Conservation (phyloP, 2,888 invertebrate genomes). For the Diaprepes abbreviatus region DNA sequence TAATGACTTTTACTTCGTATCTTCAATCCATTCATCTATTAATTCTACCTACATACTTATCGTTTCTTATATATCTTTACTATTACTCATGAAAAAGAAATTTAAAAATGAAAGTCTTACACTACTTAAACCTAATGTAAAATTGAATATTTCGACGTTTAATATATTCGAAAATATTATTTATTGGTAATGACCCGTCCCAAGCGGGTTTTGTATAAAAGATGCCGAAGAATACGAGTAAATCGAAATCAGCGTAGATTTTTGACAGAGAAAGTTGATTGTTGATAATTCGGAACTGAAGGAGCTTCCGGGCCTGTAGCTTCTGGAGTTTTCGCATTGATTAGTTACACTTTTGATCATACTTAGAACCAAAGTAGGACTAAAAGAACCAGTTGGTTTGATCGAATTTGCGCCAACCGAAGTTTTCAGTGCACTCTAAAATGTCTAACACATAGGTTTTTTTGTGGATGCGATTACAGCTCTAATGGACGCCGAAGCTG, state of each 20-base stretch:
- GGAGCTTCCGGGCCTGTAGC: conserved; percentile 3
- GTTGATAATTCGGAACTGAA: conserved; percentile 2
- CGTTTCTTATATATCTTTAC: not conserved
- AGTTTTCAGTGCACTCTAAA: too few species aligned
- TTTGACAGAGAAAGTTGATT: conserved; percentile 16
- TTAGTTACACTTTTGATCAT: too few species aligned
- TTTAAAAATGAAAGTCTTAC: conserved; percentile 14
- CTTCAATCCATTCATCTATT: not conserved
- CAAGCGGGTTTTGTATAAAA: not conserved
- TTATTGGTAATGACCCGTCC: not conserved
- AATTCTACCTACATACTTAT: not conserved
- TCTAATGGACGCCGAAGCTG: too few species aligned
- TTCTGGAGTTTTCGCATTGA: not conserved
- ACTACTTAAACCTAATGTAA: not conserved
- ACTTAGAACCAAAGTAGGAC: too few species aligned
- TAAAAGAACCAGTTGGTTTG: too few species aligned
- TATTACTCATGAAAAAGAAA: not conserved
- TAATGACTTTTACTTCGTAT: conserved; percentile 1
- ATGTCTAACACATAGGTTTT: too few species aligned
- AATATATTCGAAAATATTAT: not conserved
- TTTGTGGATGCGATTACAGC: too few species aligned
- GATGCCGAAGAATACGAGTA: conserved; percentile 1
- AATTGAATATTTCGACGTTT: not conserved
- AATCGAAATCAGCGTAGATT: conserved; percentile 7
- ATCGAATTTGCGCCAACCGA: too few species aligned